Evolutionary conservation across 2,888 invertebrate genomes (phyloP).

Genomic region (Tachina lurida): DNA sequence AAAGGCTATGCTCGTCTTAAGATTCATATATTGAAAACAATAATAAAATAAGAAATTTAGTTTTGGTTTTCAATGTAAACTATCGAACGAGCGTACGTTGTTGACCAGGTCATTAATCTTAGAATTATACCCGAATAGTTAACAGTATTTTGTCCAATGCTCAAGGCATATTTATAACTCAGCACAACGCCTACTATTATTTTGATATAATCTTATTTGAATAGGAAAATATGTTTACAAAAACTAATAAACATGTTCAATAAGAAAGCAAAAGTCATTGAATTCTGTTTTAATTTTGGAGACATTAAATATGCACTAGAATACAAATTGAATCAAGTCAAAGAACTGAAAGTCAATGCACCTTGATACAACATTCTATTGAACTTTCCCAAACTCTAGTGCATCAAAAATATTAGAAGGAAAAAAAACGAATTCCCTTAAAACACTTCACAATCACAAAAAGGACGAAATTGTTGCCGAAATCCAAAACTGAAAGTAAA

Average conservation of each 20-base stretch:
- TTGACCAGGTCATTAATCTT: no score
- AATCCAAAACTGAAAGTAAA: constrained; percentile 42
- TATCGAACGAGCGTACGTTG: no score
- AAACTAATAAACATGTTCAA: not conserved
- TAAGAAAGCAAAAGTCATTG: constrained; percentile 34
- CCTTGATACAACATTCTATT: constrained; percentile 54
- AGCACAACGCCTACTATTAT: no score
- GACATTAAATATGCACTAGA: not conserved
- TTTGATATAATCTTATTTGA: not conserved
- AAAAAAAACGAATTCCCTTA: constrained; percentile 7
- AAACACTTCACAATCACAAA: constrained; percentile 2
- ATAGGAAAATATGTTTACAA: not conserved
- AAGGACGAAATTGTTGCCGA: constrained; percentile 45
- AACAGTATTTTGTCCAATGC: no score
- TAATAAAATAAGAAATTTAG: no score
- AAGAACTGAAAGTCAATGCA: constrained; percentile 56
- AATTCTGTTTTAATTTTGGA: not conserved
- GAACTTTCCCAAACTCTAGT: constrained; percentile 63
- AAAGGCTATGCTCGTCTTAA: no score
- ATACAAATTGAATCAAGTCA: not conserved
- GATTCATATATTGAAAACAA: no score
- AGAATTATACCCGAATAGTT: no score
- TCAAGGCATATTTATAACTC: no score
- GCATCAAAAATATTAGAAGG: not conserved
- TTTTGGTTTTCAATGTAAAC: no score